These are phyloP conservation scores for Bradypodion ventrale DNA, from an alignment of 2,797 vertebrate genomes.

Conservation along the genomic window DNA sequence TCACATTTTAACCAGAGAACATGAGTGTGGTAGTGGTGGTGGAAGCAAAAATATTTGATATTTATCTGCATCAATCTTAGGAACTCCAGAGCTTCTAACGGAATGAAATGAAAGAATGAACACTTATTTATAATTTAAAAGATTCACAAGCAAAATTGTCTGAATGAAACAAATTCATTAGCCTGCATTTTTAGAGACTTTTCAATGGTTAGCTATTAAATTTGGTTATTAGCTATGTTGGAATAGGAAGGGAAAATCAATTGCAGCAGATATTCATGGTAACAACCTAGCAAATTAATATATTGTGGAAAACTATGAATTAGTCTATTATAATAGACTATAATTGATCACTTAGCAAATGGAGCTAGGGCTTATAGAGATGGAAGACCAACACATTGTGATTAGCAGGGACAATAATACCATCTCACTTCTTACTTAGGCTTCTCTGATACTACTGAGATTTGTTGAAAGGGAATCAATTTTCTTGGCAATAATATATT, in stretches of 20 bases:
- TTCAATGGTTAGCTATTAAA: conserved; percentile 51
- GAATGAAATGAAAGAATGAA: conserved; percentile 29
- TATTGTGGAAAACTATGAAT: background rate
- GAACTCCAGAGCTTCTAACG: conserved; percentile 41
- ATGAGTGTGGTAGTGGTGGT: conserved; percentile 38
- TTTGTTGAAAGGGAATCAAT: background rate
- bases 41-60: conserved; percentile 59
- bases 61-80: conserved; percentile 44
- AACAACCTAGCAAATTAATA: conserved; percentile 18
- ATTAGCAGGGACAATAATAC: background rate
- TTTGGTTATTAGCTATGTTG: conserved; percentile 19
- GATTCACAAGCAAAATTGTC: conserved; percentile 51
- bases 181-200: conserved; percentile 47
- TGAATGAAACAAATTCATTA: conserved; percentile 58
- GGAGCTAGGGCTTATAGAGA: too few species aligned
- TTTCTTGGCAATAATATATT: background rate
- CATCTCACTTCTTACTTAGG: background rate
- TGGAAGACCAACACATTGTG: background rate
- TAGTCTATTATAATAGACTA: too few species aligned
- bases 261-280: conserved; percentile 27
- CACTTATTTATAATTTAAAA: conserved; percentile 47
- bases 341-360: too few species aligned
- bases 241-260: conserved; percentile 27
- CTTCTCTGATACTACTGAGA: background rate
- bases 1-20: conserved; percentile 19